These are phyloP conservation scores for Rhopalosiphum padi DNA, from an alignment of 1,140 invertebrate genomes.

Conservation along the genomic window DNA sequence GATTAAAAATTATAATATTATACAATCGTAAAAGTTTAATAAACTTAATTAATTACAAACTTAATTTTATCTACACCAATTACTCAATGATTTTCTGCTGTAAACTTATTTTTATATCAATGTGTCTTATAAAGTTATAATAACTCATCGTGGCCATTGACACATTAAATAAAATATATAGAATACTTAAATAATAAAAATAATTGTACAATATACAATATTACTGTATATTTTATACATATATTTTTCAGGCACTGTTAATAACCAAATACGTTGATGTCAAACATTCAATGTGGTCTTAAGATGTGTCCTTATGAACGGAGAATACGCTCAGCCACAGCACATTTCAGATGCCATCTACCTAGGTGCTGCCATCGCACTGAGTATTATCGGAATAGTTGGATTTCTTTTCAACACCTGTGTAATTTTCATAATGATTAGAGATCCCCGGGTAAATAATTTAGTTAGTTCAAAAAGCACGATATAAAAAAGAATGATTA, in stretches of 20 bases:
- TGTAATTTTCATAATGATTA: constrained; percentile 54
- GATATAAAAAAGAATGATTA: neutral
- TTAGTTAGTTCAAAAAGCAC: neutral
- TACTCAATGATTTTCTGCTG: too few relatives aligned
- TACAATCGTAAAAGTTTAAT: too few relatives aligned
- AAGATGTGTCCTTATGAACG: constrained; percentile 52
- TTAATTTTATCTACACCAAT: too few relatives aligned
- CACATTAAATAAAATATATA: too few relatives aligned
- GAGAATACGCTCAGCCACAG: constrained; percentile 19
- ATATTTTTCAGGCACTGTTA: neutral
- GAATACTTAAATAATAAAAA: too few relatives aligned
- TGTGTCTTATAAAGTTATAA: too few relatives aligned
- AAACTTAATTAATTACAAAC: too few relatives aligned
- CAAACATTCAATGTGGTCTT: constrained; percentile 24
- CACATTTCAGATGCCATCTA: constrained; percentile 47
- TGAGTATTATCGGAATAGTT: constrained; percentile 43
- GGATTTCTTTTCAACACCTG: constrained; percentile 46
- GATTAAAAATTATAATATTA: too few relatives aligned
- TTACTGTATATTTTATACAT: neutral
- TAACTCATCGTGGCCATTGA: too few relatives aligned
- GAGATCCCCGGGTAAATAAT: constrained; percentile 35
- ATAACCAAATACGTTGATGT: constrained; percentile 10
- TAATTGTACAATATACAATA: neutral
- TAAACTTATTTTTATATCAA: too few relatives aligned
- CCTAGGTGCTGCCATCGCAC: constrained; percentile 25